phyloP scores from a whole-genome alignment of 2,797 vertebrate genomes.

The Pseudomugil tenellus region DNA sequence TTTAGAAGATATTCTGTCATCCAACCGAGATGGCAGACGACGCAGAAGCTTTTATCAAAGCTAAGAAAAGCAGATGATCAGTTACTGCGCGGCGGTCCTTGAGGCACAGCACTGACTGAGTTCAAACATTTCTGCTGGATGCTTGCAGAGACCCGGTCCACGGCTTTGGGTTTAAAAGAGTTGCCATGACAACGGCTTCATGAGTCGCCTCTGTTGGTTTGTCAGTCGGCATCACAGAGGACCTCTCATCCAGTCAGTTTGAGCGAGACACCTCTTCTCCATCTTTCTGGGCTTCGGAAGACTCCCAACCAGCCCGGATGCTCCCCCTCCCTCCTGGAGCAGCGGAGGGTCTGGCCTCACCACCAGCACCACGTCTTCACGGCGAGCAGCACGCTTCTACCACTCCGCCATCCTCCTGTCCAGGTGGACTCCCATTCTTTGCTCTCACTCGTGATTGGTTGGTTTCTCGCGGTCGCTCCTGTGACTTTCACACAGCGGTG shows the following conservation, averaged over 20 bases:
- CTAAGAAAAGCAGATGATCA: constrained; percentile 61
- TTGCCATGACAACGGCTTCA: constrained; percentile 68
- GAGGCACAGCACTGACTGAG: constrained; percentile 30
- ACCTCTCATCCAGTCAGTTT: constrained; percentile 77
- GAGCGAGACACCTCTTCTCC: constrained; percentile 75
- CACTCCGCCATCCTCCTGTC: constrained; percentile 58
- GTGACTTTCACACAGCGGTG: constrained; percentile 98
- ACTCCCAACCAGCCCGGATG: constrained; percentile 68
- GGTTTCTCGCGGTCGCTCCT: constrained; percentile 89
- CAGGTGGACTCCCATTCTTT: constrained; percentile 64
- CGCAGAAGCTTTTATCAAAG: constrained; percentile 72
- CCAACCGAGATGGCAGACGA: no score
- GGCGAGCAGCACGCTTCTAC: constrained; percentile 81
- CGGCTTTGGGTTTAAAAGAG: constrained; percentile 75
- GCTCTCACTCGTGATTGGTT: constrained; percentile 83
- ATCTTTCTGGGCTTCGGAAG: constrained; percentile 69
- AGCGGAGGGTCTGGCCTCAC: constrained; percentile 62
- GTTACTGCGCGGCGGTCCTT: constrained; percentile 40
- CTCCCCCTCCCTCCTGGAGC: constrained; percentile 43
- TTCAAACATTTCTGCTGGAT: constrained; percentile 30
- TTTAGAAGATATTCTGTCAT: no score
- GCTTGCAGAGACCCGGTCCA: constrained; percentile 66
- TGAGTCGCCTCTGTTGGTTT: constrained; percentile 59
- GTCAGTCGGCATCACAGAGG: constrained; percentile 54
- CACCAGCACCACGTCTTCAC: constrained; percentile 78